Evolutionary conservation across 2,113 vertebrate genomes (phyloP), one percentile per base, ranked within the genome.

Genomic region (Laticauda laticaudata): DNA sequence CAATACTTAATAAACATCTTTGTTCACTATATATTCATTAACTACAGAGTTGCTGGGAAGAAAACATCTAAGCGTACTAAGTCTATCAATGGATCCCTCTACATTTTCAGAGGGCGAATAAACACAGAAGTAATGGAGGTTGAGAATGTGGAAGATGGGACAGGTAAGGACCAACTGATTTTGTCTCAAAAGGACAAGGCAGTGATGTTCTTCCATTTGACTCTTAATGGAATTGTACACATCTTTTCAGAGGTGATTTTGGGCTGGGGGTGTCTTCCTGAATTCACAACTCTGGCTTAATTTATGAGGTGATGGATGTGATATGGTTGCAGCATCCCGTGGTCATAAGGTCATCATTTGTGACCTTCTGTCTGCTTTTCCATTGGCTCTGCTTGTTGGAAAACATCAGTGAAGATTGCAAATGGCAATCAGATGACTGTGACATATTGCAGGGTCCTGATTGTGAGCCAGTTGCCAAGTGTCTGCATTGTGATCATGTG

Each of bases 61-160:
- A 99, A 99, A 95, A 90, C 99, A 88, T 98, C 98, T 86, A 99
- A 99, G 96, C 98, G 99, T 97, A 99, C 99, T 89, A 99, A 99
- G 96, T 99, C 99, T 55, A 98, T 99, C 97, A 99, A 99, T 0
- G 99, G 99, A 56, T 99, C 99, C 89, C 98, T 98, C 86, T 99
- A 99, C 94, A 98, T 99, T 96, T 99, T 99, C 98, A 98, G 99
- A 93, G 99, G 99, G 3, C 97, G 99, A 64, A 99, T 99, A 97
- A 99, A 99, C 97, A 99, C 99, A 0, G 99, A 99, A 96, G 99
- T 99, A 96, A 99, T 99, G 99, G 99, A 99, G 96, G 99, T 99
- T 95, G 99, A 99, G 97, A 99, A 99, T 43, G 99, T 99, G 93
- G 99, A 99, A 94, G 99, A 99, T 39, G 99, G 99, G 95, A 99